Conservation (phyloP, 2,797 vertebrate genomes). For the Sebastes oblongus region DNA sequence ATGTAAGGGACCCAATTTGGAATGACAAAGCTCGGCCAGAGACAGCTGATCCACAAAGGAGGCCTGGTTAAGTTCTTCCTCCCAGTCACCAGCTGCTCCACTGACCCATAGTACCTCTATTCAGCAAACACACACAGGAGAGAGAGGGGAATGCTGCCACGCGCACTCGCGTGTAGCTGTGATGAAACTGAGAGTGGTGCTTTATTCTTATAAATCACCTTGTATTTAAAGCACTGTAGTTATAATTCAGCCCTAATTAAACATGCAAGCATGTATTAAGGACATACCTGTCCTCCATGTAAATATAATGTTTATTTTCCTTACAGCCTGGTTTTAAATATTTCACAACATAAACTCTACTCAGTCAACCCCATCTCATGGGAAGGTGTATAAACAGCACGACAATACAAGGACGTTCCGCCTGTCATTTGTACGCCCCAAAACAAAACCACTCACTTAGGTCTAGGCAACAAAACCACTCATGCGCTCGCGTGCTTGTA, state of each 20-base stretch:
- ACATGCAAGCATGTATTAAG: not conserved
- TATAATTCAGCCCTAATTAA: conserved; percentile 4
- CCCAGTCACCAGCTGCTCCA: conserved; percentile 84
- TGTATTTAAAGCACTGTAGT: not conserved
- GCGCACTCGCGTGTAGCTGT: conserved; percentile 34
- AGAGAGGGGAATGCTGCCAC: conserved; percentile 59
- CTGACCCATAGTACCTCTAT: conserved; percentile 80
- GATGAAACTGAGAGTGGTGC: conserved; percentile 11
- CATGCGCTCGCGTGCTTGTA: too few relatives aligned
- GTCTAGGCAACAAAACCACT: too few relatives aligned
- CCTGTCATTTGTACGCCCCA: too few relatives aligned
- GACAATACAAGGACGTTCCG: too few relatives aligned
- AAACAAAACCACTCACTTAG: too few relatives aligned
- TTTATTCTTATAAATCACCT: conserved; percentile 29
- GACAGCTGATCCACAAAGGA: conserved; percentile 85
- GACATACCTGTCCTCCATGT: not conserved
- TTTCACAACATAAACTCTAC: not conserved
- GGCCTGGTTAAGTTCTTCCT: conserved; percentile 85
- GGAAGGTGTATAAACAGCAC: too few relatives aligned
- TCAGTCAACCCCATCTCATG: too few relatives aligned
- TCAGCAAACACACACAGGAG: conserved; percentile 57
- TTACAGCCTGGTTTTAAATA: conserved; percentile 2
- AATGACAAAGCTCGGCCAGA: conserved; percentile 81
- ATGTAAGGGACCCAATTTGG: conserved; percentile 79
- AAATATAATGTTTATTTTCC: not conserved